Base-by-base conservation (phyloP, 2,113 vertebrate species). In the Microtus oregoni region DNA sequence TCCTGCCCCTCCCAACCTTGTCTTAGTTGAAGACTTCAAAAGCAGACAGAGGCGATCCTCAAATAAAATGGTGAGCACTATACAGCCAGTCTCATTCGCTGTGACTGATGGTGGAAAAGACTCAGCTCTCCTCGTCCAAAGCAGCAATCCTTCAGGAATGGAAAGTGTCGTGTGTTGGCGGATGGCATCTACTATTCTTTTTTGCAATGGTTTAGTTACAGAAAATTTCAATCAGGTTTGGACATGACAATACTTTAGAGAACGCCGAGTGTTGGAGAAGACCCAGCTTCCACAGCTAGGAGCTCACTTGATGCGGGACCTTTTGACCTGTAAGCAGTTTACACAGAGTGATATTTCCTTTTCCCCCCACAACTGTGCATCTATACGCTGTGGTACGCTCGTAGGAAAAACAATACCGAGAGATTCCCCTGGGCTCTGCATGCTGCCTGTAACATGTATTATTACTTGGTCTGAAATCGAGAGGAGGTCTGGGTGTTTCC, bases 11-110 rank as follows among this genome's bases (percentile, higher is more conserved):
- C 58, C 35, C 32, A 35, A n/a, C 44, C 44, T 44, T 38, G 47
- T 68, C 68, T 75, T 35, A 52, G 65, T 70, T 65, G 35, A 94
- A 92, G 94, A 76, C 44, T 44, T 94, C 30, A 44, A 91, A 77
- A 95, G 86, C 90, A 90, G 76, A 72, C 30, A 9, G 81, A 92
- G 78, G 72, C 35, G 92, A 76, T 88, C 38, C 30, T 44, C n/a
- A 86, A 92, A 79, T 35, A 90, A 90, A 96, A 76, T 68, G 22
- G 44, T 75, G 28, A 91, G 30, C 38, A 89, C 93, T 15, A 5
- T 47, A 86, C 93, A 94, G 61, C n/a, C 75, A 82, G 85, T 67
- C 30, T 91, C 95, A 58, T 81, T 91, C 75, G 70, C 58, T 92
- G 93, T 94, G 65, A 72, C 90, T 92, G 68, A 83, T 41, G 38